Conservation (phyloP, 2,888 invertebrate genomes). For the Drosophila algonquin region DNA sequence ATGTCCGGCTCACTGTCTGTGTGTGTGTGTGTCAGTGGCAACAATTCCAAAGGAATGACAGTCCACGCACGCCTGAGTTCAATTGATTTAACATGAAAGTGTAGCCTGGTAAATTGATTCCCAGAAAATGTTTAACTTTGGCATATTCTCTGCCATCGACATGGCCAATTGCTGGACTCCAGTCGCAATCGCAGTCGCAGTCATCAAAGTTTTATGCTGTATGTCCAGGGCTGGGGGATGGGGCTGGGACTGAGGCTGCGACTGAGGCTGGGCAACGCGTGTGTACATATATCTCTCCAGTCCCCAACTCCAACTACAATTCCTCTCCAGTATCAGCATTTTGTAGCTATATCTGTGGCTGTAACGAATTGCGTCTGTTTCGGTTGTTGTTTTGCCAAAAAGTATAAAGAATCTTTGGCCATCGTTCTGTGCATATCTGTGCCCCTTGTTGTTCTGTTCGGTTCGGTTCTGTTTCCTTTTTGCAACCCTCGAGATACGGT, state of each 20-base stretch:
- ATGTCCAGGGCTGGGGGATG: conserved; percentile 31
- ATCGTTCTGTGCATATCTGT: conserved; percentile 51
- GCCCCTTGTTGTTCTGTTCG: conserved; percentile 22
- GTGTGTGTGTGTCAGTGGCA: conserved; percentile 17
- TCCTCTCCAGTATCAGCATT: conserved; percentile 18
- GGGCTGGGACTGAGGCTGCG: not conserved
- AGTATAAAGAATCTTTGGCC: conserved; percentile 59
- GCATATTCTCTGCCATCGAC: conserved; percentile 22
- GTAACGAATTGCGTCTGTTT: conserved; percentile 73
- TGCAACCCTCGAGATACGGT: conserved; percentile 67
- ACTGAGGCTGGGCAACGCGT: not conserved
- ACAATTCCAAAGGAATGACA: conserved; percentile 60
- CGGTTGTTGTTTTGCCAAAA: conserved; percentile 53
- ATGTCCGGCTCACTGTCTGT: not conserved
- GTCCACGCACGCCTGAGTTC: conserved; percentile 73
- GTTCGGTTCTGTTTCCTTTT: conserved; percentile 36
- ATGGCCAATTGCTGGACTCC: conserved; percentile 35
- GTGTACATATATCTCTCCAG: conserved; percentile 9
- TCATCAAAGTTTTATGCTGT: conserved; percentile 69
- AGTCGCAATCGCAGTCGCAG: conserved; percentile 38
- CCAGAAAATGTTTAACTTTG: conserved; percentile 65
- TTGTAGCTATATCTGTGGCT: conserved; percentile 50
- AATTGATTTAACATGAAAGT: conserved; percentile 79
- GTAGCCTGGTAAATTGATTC: conserved; percentile 78
- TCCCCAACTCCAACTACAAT: conserved; percentile 2